A percentile compares a stretch with the other conserved stretches of the same genome.
These are phyloP conservation scores for Eupithecia pulchellata DNA, from an alignment of 2,888 invertebrate species.

Conservation along the genomic window DNA sequence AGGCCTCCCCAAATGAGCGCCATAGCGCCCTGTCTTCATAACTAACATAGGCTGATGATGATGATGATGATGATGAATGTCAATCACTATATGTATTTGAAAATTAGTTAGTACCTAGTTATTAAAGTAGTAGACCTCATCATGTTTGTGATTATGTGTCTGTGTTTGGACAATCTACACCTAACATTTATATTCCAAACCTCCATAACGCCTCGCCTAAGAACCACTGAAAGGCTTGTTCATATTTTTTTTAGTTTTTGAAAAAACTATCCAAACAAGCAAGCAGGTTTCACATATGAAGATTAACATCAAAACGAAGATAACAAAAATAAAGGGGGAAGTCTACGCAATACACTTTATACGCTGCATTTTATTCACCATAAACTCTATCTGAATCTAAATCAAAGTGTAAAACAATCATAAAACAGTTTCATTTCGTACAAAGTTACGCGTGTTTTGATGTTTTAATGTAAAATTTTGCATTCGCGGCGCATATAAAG, in stretches of 20 bases:
- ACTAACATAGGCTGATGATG: too few relatives aligned
- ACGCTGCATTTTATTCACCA: conserved; percentile 44
- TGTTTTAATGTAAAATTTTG: conserved; percentile 40
- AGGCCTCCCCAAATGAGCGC: too few relatives aligned
- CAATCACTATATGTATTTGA: too few relatives aligned
- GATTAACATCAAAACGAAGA: conserved; percentile 1
- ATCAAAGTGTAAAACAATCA: conserved; percentile 57
- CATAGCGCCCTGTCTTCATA: too few relatives aligned
- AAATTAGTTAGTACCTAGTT: too few relatives aligned
- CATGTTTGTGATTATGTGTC: neutral
- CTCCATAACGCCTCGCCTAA: neutral
- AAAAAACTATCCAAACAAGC: neutral
- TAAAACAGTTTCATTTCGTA: conserved; percentile 52
- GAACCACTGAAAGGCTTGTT: neutral
- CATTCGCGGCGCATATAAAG: conserved; percentile 38
- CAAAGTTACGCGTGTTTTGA: conserved; percentile 47
- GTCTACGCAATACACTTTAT: conserved; percentile 40
- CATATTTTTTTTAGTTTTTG: neutral
- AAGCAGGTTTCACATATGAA: neutral
- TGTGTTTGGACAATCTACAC: neutral
- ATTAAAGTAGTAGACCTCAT: too few relatives aligned
- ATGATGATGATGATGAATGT: too few relatives aligned
- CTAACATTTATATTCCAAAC: neutral
- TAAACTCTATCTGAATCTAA: conserved; percentile 58
- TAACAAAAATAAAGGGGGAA: conserved; percentile 18